Conservation (phyloP, 2,888 invertebrate genomes). For the Tribolium freemani region DNA sequence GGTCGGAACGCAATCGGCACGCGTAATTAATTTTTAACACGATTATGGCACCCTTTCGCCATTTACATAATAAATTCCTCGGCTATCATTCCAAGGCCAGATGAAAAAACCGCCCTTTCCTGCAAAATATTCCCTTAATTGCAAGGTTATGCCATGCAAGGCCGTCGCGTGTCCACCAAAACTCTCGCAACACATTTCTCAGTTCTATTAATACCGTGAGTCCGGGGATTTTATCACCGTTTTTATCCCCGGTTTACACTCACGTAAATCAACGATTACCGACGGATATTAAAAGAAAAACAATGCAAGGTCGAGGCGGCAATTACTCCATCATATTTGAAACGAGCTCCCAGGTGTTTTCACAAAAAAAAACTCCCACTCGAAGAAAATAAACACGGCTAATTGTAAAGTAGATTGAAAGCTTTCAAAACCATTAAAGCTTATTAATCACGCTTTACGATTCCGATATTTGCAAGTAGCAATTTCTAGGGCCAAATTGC, state of each 20-base stretch:
- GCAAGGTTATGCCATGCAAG: slow-evolving; percentile 37
- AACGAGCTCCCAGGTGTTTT: neutral
- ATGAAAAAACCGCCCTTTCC: slow-evolving; percentile 7
- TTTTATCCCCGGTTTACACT: slow-evolving; percentile 23
- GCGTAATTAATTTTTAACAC: slow-evolving; percentile 33
- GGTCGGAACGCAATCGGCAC: slow-evolving; percentile 12
- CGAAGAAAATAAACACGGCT: neutral
- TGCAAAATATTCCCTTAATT: slow-evolving; percentile 22
- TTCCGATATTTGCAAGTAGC: slow-evolving; percentile 8
- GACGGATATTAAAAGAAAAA: slow-evolving; percentile 15
- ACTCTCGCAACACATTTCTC: neutral
- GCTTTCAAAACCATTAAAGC: slow-evolving; percentile 24
- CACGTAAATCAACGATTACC: slow-evolving; percentile 43
- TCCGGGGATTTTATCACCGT: slow-evolving; percentile 17
- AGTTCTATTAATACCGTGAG: slow-evolving; percentile 1
- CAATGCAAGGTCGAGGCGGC: slow-evolving; percentile 30
- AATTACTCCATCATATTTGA: slow-evolving; percentile 18
- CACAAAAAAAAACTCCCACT: neutral
- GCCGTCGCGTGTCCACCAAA: slow-evolving; percentile 34
- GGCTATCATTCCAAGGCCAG: slow-evolving; percentile 14
- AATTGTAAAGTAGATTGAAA: slow-evolving; percentile 22
- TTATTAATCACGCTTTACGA: slow-evolving; percentile 28
- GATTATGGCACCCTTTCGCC: slow-evolving; percentile 16
- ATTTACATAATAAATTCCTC: slow-evolving; percentile 20
- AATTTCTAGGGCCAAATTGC: neutral